These are phyloP conservation scores for Nerophis ophidion DNA, from an alignment of 2,113 vertebrate species.

Conservation along the genomic window DNA sequence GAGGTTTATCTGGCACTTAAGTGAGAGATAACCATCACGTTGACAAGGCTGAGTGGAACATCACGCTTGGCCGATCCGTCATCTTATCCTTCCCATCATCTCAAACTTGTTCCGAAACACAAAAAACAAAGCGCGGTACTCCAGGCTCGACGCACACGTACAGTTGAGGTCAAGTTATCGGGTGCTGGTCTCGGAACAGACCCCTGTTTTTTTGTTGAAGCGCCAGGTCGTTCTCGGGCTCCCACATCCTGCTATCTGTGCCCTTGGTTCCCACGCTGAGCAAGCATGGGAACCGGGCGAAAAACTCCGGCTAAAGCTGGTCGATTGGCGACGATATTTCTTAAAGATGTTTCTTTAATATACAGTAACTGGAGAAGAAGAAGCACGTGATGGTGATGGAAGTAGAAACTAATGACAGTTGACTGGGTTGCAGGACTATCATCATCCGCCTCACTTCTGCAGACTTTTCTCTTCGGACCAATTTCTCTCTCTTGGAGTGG, in stretches of 20 bases:
- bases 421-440: not conserved
- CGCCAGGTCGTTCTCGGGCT: constrained; percentile 38
- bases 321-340: constrained; percentile 1
- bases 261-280: constrained; percentile 66
- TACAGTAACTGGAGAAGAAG: not conserved
- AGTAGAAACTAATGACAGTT: not conserved
- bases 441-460: not conserved
- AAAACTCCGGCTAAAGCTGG: constrained; percentile 2
- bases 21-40: constrained; percentile 38
- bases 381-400: not conserved
- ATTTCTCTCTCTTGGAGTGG: not conserved
- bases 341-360: not conserved
- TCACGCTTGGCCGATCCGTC: constrained; percentile 51
- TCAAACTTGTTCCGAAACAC: constrained; percentile 46
- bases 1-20: constrained; percentile 20
- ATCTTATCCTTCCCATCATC: constrained; percentile 49
- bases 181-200: not conserved
- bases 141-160: constrained; percentile 8
- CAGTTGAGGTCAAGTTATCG: not conserved
- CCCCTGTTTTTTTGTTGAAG: constrained; percentile 27
- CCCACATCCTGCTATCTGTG: constrained; percentile 58
- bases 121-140: constrained; percentile 7
- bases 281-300: constrained; percentile 15
- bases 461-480: not conserved
- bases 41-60: constrained; percentile 28